A percentile compares a stretch with the other conserved stretches of the same genome.
Evolutionary conservation across 2,888 invertebrate genomes (phyloP).

Genomic region (Cantharis lateralis): DNA sequence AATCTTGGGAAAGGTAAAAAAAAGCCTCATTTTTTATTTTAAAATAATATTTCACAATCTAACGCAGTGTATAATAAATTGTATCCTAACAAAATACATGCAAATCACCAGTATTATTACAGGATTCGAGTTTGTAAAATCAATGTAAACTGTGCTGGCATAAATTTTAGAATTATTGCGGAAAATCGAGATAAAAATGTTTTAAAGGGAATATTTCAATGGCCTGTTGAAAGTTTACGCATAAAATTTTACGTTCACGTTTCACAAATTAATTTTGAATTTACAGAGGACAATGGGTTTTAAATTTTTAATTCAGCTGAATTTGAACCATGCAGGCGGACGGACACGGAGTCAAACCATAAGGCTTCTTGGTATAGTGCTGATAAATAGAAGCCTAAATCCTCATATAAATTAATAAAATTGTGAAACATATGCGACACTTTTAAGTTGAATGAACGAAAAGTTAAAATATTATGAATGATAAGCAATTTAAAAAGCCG

Average conservation of each 20-base stretch:
- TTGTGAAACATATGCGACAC: neutral
- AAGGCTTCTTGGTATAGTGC: too few relatives aligned
- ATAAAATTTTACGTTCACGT: neutral
- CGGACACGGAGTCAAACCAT: too few relatives aligned
- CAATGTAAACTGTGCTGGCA: neutral
- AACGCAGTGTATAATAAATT: neutral
- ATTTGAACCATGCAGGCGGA: too few relatives aligned
- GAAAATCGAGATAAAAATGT: neutral
- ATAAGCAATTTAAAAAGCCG: neutral
- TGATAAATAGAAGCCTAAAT: too few relatives aligned
- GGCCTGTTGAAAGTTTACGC: neutral
- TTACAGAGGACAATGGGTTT: too few relatives aligned
- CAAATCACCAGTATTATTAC: neutral
- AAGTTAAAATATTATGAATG: too few relatives aligned
- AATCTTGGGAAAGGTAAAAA: neutral
- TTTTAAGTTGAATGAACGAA: neutral
- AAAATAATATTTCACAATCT: neutral
- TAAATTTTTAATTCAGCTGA: too few relatives aligned
- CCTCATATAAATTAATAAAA: neutral
- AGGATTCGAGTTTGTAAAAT: neutral
- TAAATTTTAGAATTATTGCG: neutral
- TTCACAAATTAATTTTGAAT: too few relatives aligned
- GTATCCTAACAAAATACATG: neutral
- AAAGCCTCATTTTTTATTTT: neutral
- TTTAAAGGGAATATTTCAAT: neutral